phyloP scores from a whole-genome alignment of 2,113 vertebrate genomes.

The Blennius ocellaris region DNA sequence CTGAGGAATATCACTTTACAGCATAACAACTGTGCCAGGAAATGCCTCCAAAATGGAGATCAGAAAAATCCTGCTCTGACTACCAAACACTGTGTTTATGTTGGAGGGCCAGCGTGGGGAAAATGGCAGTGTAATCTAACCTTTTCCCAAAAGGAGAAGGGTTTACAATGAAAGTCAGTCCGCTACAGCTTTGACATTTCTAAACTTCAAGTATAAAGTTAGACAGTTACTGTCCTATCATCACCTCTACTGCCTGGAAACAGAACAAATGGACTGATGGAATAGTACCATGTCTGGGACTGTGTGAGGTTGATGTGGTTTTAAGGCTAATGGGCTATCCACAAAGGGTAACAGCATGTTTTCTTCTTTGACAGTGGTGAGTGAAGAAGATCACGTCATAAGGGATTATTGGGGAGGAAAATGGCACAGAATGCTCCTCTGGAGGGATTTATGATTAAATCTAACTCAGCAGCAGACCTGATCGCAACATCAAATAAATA shows the following conservation, averaged over 20 bases:
- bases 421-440: too few relatives aligned
- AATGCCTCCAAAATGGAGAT: slow-evolving; percentile 13
- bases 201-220: slow-evolving; percentile 44
- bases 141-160: slow-evolving; percentile 48
- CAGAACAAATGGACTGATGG: slow-evolving; percentile 21
- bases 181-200: slow-evolving; percentile 58
- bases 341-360: slow-evolving; percentile 38
- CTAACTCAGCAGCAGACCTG: too few relatives aligned
- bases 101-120: slow-evolving; percentile 39
- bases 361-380: slow-evolving; percentile 42
- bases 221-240: slow-evolving; percentile 19
- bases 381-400: slow-evolving; percentile 39
- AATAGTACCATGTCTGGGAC: slow-evolving; percentile 37
- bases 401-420: too few relatives aligned
- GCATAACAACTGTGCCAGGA: slow-evolving; percentile 30
- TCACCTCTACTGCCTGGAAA: slow-evolving; percentile 38
- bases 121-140: slow-evolving; percentile 55
- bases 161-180: slow-evolving; percentile 49
- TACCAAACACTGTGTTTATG: slow-evolving; percentile 49
- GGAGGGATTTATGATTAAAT: too few relatives aligned
- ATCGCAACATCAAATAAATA: too few relatives aligned
- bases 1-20: slow-evolving; percentile 43
- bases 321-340: slow-evolving; percentile 53
- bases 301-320: slow-evolving; percentile 62
- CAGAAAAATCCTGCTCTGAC: slow-evolving; percentile 26